Conservation (phyloP, 2,888 invertebrate species). For the Microplitis manilae region DNA sequence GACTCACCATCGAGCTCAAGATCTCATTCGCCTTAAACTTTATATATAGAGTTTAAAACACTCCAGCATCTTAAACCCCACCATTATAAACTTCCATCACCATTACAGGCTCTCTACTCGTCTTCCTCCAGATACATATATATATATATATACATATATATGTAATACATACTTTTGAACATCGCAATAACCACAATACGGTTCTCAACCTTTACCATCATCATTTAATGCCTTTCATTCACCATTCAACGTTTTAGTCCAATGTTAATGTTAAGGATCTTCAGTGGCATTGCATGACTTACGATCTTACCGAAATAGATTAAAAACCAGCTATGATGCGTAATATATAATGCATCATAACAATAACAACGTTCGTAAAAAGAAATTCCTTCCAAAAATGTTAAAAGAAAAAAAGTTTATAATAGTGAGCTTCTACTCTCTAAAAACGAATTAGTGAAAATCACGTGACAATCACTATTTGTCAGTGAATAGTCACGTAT, state of each 20-base stretch:
- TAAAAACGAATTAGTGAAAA: no score
- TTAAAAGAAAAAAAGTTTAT: no score
- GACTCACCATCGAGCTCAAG: conserved; percentile 15
- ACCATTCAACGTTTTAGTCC: background rate
- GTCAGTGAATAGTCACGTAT: no score
- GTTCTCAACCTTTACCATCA: conserved; percentile 22
- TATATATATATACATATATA: background rate
- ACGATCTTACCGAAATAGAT: no score
- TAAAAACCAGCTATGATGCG: no score
- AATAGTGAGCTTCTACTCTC: no score
- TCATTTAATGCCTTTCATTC: background rate
- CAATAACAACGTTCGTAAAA: no score
- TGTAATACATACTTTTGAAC: background rate
- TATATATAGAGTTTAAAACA: background rate
- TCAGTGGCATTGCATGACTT: background rate
- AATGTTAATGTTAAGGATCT: background rate
- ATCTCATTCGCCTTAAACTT: background rate
- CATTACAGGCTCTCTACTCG: background rate
- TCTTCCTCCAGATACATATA: background rate
- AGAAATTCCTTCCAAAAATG: no score
- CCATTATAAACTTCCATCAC: background rate
- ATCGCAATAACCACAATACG: conserved; percentile 10
- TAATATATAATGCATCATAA: no score
- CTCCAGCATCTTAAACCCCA: background rate
- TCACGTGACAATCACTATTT: no score